phyloP scores from a whole-genome alignment of 2,113 vertebrate genomes.

The Maccullochella peelii region DNA sequence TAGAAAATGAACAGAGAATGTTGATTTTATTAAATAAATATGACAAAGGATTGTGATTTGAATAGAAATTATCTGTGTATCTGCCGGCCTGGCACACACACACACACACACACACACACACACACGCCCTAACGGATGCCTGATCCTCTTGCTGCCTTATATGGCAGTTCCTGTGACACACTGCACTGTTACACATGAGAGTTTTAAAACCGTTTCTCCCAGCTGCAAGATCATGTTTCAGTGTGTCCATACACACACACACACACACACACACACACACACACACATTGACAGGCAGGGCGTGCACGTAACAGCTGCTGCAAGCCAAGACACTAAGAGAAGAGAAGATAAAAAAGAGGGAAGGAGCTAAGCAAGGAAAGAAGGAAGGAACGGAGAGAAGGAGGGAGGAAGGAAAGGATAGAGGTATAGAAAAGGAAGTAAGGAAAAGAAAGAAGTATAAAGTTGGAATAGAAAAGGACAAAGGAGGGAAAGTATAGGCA shows the following conservation, averaged over 20 bases:
- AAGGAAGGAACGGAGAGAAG: not conserved
- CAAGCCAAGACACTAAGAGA: conserved; percentile 26
- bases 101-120: conserved; percentile 46
- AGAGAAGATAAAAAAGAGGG: not conserved
- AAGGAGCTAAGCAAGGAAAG: not conserved
- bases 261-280: conserved; percentile 19
- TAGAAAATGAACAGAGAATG: not conserved
- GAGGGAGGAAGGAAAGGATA: not conserved
- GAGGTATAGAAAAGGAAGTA: not conserved
- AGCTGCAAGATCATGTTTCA: conserved; percentile 57
- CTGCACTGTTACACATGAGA: conserved; percentile 52
- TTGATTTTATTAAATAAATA: not conserved
- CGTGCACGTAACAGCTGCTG: conserved; percentile 51
- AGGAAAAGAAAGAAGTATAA: not conserved
- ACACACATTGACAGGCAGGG: not conserved
- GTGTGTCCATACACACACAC: not conserved
- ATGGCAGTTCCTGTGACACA: conserved; percentile 65
- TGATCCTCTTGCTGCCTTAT: conserved; percentile 40
- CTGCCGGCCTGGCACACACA: not conserved
- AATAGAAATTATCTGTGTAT: conserved; percentile 4
- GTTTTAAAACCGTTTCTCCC: conserved; percentile 55
- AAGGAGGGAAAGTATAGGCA: not conserved
- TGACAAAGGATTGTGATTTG: not conserved
- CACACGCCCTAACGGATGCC: conserved; percentile 39
- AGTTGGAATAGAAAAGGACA: not conserved